Percentiles rank a stretch among this genome's conserved stretches.
phyloP scores from a whole-genome alignment of 35 echinoderm and acorn worm species.

The Hemicentrotus pulcherrimus region DNA sequence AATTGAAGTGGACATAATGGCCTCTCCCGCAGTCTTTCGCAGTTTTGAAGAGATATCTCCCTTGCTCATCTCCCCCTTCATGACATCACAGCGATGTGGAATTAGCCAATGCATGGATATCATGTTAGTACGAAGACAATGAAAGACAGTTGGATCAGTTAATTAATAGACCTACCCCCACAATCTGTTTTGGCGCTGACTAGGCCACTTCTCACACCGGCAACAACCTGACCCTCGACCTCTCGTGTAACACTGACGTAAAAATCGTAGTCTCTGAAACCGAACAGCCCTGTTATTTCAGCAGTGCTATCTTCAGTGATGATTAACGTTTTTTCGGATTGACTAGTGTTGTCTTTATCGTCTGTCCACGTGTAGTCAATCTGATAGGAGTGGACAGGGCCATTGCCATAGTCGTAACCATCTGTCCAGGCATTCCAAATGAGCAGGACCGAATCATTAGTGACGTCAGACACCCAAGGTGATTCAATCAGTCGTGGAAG shows the following conservation, averaged over 20 bases:
- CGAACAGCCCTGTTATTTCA: neutral
- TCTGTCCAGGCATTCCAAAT: conserved; percentile 30
- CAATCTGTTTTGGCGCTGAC: neutral
- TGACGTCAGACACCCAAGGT: neutral
- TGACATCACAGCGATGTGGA: no score
- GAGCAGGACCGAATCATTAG: neutral
- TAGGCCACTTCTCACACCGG: neutral
- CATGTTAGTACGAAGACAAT: no score
- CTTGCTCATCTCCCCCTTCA: no score
- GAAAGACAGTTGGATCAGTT: no score
- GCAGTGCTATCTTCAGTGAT: conserved; percentile 12
- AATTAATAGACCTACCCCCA: neutral
- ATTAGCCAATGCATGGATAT: no score
- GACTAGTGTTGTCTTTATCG: neutral
- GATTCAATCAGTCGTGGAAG: neutral
- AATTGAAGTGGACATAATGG: no score
- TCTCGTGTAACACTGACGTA: neutral
- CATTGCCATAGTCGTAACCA: conserved; percentile 41
- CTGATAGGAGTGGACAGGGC: conserved; percentile 27
- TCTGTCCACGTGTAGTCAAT: neutral
- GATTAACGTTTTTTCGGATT: neutral
- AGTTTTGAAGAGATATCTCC: no score
- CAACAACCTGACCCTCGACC: neutral
- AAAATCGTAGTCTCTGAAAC: conserved; percentile 27
- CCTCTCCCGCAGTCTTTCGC: no score